Evolutionary conservation across 2,797 vertebrate genomes (phyloP).

Genomic region (Falco peregrinus): DNA sequence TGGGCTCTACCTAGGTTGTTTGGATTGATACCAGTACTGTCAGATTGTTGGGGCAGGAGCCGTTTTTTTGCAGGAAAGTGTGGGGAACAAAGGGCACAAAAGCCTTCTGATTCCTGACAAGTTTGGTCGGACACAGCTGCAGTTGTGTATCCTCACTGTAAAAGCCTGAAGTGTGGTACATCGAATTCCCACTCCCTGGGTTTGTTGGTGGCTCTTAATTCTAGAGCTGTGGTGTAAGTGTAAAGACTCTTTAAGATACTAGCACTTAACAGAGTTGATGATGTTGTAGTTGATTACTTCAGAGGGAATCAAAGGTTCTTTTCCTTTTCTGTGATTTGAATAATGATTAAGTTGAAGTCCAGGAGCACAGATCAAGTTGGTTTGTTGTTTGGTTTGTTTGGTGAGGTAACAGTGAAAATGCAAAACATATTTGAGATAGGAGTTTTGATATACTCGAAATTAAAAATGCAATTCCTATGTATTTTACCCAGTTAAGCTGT

Average conservation of each 20-base stretch:
- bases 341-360: neutral
- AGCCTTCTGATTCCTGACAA: neutral
- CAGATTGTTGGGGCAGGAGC: neutral
- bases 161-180: neutral
- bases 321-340: neutral
- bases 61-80: neutral
- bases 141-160: neutral
- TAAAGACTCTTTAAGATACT: neutral
- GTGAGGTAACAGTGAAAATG: neutral
- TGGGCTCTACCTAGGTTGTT: neutral
- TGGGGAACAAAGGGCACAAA: accelerated
- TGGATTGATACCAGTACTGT: neutral
- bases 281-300: neutral
- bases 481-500: neutral
- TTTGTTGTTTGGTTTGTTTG: neutral
- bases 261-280: neutral
- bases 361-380: neutral
- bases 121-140: neutral
- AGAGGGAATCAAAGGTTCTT: neutral
- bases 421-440: neutral
- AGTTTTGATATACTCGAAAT: neutral
- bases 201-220: neutral
- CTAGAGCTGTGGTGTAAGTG: neutral
- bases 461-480: neutral
- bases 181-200: neutral